Percentiles rank a stretch among this genome's conserved stretches.
These are phyloP conservation scores for Melanotaenia parkinsoni DNA, from an alignment of 2,797 vertebrate genomes.

Conservation along the genomic window DNA sequence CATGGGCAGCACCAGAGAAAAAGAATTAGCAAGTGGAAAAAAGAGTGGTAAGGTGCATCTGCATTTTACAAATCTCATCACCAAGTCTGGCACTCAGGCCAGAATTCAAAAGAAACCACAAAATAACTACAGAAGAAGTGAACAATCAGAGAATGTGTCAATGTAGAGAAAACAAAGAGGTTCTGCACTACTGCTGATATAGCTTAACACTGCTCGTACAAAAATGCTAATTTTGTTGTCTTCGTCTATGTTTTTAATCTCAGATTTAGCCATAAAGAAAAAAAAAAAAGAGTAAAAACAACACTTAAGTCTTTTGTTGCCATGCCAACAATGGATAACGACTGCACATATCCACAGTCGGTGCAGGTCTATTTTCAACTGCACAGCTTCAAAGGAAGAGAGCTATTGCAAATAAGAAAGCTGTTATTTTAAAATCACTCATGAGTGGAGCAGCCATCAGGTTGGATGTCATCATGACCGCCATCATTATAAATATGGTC, in stretches of 20 bases:
- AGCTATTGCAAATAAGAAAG: slow-evolving; percentile 9
- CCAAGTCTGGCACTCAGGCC: not conserved
- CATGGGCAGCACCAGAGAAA: not conserved
- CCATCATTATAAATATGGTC: slow-evolving; percentile 23
- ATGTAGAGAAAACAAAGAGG: too few relatives aligned
- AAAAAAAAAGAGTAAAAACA: not conserved
- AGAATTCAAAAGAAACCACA: too few relatives aligned
- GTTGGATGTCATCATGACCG: slow-evolving; percentile 48
- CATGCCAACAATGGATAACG: slow-evolving; percentile 9
- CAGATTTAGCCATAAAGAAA: not conserved
- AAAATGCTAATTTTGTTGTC: too few relatives aligned
- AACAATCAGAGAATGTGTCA: too few relatives aligned
- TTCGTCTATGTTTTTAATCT: too few relatives aligned
- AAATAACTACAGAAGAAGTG: too few relatives aligned
- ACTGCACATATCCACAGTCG: not conserved
- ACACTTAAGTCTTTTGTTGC: not conserved
- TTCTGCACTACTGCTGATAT: too few relatives aligned
- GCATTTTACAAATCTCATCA: not conserved
- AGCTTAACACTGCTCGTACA: too few relatives aligned
- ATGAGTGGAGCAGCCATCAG: slow-evolving; percentile 1
- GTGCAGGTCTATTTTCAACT: slow-evolving; percentile 10
- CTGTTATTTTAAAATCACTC: slow-evolving; percentile 28
- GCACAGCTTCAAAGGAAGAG: slow-evolving; percentile 13
- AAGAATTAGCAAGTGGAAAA: not conserved
- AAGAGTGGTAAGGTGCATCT: not conserved